Evolutionary conservation across 2,113 vertebrate species (phyloP).

Genomic region (Circaetus cinerascens): DNA sequence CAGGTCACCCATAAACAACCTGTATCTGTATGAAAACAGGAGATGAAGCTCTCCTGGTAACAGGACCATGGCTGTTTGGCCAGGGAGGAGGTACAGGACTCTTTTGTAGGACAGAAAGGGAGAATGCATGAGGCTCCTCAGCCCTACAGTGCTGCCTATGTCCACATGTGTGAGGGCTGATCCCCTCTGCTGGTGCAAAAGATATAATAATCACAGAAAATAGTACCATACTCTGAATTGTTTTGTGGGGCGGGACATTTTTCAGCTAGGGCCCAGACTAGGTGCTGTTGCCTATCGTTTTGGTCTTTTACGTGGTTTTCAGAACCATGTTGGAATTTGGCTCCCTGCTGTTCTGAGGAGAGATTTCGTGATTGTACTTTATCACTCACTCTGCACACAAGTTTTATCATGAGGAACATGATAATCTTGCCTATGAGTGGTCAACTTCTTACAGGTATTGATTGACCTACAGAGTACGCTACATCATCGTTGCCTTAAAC

Average conservation of each 20-base stretch:
- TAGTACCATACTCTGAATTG: background rate
- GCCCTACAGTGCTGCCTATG: background rate
- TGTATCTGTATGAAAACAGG: background rate
- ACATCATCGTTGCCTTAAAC: background rate
- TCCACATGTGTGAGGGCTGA: background rate
- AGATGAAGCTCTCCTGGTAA: background rate
- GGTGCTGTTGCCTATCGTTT: background rate
- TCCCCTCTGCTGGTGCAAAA: background rate
- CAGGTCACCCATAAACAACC: background rate
- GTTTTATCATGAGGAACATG: background rate
- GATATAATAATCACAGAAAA: background rate
- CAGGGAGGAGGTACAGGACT: background rate
- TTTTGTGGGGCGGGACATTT: background rate
- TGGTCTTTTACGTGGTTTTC: background rate
- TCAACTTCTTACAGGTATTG: background rate
- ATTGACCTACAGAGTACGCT: accelerated
- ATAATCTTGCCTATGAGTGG: accelerated
- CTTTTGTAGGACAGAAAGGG: background rate
- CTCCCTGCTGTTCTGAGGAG: background rate
- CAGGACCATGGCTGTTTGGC: background rate
- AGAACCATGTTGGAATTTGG: background rate
- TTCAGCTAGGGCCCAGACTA: background rate
- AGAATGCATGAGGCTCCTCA: background rate
- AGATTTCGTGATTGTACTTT: background rate
- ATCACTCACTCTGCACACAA: background rate